Conservation (phyloP, 2,113 vertebrate genomes). For the Nothocercus nigrocapillus region DNA sequence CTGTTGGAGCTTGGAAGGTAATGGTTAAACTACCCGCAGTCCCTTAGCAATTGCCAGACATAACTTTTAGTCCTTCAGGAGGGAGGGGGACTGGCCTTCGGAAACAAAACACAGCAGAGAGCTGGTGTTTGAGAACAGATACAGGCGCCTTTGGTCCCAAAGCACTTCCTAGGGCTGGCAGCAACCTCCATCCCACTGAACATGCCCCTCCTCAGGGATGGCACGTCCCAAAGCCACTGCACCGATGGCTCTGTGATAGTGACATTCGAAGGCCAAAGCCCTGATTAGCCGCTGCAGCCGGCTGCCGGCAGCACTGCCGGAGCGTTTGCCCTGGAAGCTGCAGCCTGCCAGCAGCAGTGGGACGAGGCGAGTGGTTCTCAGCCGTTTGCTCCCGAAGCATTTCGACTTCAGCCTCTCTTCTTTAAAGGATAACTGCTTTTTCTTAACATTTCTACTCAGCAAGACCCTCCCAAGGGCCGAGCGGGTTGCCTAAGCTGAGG, state of each 20-base stretch:
- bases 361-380: background rate
- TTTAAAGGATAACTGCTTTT: background rate
- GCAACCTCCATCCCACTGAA: background rate
- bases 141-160: background rate
- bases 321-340: background rate
- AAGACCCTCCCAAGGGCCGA: background rate
- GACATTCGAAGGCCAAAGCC: background rate
- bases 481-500: background rate
- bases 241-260: background rate
- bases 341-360: background rate
- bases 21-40: no score
- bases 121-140: background rate
- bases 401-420: no score
- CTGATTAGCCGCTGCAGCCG: background rate
- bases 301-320: background rate
- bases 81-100: background rate
- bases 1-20: background rate
- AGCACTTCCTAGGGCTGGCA: background rate
- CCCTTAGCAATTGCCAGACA: background rate
- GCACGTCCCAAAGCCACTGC: no score
- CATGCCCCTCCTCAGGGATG: background rate
- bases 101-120: background rate
- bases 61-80: background rate
- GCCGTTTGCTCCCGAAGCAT: background rate
- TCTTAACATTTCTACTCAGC: background rate